Base-by-base conservation (phyloP, 2,888 invertebrate species). In the Salticus scenicus region DNA sequence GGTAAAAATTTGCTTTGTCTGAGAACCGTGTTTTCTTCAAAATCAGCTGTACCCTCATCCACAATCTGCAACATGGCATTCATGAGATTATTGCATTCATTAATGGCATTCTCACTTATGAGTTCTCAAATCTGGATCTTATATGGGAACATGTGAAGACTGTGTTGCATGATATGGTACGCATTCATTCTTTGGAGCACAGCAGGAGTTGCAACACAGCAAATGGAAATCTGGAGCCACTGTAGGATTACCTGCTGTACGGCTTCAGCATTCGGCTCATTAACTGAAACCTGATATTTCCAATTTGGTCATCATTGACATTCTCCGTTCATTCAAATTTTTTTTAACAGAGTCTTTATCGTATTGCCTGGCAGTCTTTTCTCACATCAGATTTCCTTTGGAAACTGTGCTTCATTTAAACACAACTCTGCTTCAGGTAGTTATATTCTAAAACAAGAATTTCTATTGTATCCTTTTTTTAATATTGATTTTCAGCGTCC, bases 1-100 rank as follows among this genome's bases (percentile, higher is more conserved):
- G 88, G 41, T 89, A 88, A 81, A 90, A 90, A 89, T 89, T 89
- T 12, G 89, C 88, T 83, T 90, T 88, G 82, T 89, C 88, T 51
- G 67, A 47, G 57, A 80, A 73, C 67, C 33, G 67, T 17, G 64
- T 79, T 41, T 30, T 66, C n/a, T 17, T 30, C 47, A 10, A 28
- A 63, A 66, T 79, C 42, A 5, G 66, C 30, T 24, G 73, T 67
- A n/a, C 67, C 10, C n/a, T 7, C 66, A 72, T 66, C 72, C 30
- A 80, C 1, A 7, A 33, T 5, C 31, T 66, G 66, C 47, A 64
- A 33, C 73, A 80, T 66, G 30, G 41, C 47, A 67, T 73, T 73
- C 27, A 17, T 67, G 63, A 73, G 74, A 0, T 17, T 67, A 12
- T 42, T 0, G 10, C 37, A 47, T 27, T n/a, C 51, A 37, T 80